Base-by-base conservation (phyloP, 2,888 invertebrate genomes). In the Lottia gigantea region DNA sequence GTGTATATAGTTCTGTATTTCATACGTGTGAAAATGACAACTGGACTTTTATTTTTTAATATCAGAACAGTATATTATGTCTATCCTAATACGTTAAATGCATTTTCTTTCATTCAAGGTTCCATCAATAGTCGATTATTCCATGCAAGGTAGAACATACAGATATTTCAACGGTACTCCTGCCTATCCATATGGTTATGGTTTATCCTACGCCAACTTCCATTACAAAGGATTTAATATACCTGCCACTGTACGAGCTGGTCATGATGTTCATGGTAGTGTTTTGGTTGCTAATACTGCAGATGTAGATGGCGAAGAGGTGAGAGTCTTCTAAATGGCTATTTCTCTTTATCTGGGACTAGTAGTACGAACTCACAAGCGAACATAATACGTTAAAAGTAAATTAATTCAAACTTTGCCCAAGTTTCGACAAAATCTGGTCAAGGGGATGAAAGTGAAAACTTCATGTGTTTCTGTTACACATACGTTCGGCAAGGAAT, bases 101-200 rank as follows among this genome's bases (percentile, higher is more conserved):
- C 3, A 31, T 31, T 31, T 19, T 6, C 15, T 55, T 63, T 46
- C 11, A 47, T 64, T n/a, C 19, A 64, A 82, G 82, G 73, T 80
- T 46, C 78, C 79, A n/a, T 74, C 80, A 0, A 81, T 81, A 73
- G 76, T 73, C 15, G 72, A 81, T 66, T 82, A 82, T 71, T 75
- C 78, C 8, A 87, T 87, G 87, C 75, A 68, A 47, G 83, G 81
- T 8, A 73, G 82, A 40, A 87, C 86, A 1, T 87, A 87, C 75
- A 77, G 87, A 23, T 87, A 87, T 67, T 82, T 83, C 67, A 70
- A 73, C 6, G 78, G 78, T 14, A 71, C 71, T 12, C 82, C 82
- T 26, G 77, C 80, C 16, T 83, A 81, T 72, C 83, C 83, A 14
- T 83, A 82, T 73, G 82, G 83, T 61, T 82, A 80, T 73, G 83